Evolutionary conservation across 2,888 invertebrate genomes (phyloP), one percentile per base, ranked within the genome.

Genomic region (Frankliniella intonsa): DNA sequence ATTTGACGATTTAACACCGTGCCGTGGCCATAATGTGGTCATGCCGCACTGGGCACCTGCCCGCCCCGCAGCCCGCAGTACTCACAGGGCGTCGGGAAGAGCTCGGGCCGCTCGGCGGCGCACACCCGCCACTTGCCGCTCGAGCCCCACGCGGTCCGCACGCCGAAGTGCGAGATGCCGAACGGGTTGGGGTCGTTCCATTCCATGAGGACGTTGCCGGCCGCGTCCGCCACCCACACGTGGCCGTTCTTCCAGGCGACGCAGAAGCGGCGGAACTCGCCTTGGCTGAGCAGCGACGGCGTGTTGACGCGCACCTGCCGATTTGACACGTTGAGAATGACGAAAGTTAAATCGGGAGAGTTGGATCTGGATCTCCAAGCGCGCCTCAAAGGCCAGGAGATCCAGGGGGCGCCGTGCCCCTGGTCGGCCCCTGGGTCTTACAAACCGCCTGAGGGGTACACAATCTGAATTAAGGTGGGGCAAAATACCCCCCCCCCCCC

Each of bases 91-190:
- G 8, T 22, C 17, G 12, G n/a, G 50, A 80, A 82, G 27, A 27
- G 14, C 17, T 82, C 69, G 25, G 82, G 80, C 50, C 81, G 79
- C 62, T 82, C 80, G 27, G 84, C 84, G 83, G 85, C 86, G 86
- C 87, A 84, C 85, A 85, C 83, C 85, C 86, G 90, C 93, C 93
- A 93, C 84, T 90, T 88, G 83, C 92, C 93, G 83, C 90, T 89
- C 50, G 92, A 90, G 82, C 93, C 93, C 90, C 91, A 93, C 83
- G 89, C 91, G 19, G 92, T 92, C 83, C 92, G 90, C 83, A 92
- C 89, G 80, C 92, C 93, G 86, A 92, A 90, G 88, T 91, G 90
- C 83, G 90, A 90, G 82, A 92, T 87, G 80, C 90, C 90, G 87
- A 92, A 91, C 10, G 92, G 91, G 19, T 89, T 86, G 8, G 91